Base-by-base conservation (phyloP, 2,113 vertebrate genomes). In the Pipa parva region DNA sequence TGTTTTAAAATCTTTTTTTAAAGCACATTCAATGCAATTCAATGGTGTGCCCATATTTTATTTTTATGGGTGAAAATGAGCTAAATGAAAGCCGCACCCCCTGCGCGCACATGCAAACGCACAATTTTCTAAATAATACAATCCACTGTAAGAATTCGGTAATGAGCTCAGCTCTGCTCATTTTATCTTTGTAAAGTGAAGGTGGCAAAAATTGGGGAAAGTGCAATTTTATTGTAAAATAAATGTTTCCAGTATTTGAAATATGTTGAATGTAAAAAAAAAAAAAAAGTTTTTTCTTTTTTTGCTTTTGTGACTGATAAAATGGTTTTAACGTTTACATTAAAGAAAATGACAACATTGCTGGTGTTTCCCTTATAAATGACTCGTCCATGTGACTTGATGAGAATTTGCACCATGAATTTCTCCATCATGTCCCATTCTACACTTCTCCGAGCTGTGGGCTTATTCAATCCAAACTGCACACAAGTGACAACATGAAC, bases 1-100 rank as follows among this genome's bases (percentile, higher is more conserved):
- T 45, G 18, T 45, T 17, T 45, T 45, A 45, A 45, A 12, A 7
- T 45, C 58, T 28, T 31, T 21, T 62, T 13, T 18, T 31, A 76
- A 82, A 13, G 87, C 82, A 85, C 76, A 77, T 77, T 28, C 82
- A 85, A 86, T 92, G 83, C 87, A 91, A 84, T 31, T 45, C 22
- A 74, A 72, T 37, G 63, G 36, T 73, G 69, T 71, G 37, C 26
- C 63, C 29, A 31, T 10, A 1, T 62, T 5, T 15, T 28, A 15
- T 2, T 39, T 29, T 55, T 22, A 28, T 45, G 26, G 28, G 50
- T 28, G 3, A 45, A 63, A 67, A 66, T 60, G 45, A 18, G 15
- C 4, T 60, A 46, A 5, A 20, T 45, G 37, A 6, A 18, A 26
- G 7, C 6, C n/a, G 5, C 11, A n/a, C n/a, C 26, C 37, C 61